These are phyloP conservation scores for Callinectes sapidus DNA, from an alignment of 2,888 invertebrate species.

Conservation along the genomic window DNA sequence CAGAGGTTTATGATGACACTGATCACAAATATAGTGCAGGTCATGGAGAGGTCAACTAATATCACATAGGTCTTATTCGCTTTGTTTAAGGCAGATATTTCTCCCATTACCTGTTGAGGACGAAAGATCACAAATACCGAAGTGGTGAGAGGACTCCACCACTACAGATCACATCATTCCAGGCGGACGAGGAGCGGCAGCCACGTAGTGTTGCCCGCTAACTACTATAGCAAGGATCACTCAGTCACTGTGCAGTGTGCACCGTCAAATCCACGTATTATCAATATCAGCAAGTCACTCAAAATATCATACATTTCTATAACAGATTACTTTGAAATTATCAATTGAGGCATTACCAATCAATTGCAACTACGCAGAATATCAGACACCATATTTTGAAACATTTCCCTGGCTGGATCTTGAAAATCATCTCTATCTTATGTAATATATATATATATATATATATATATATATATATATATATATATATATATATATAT, in stretches of 20 bases:
- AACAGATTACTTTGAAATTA: too few relatives aligned
- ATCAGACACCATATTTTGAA: too few relatives aligned
- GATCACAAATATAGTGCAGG: background rate
- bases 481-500: slow-evolving; percentile 2
- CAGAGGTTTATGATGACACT: background rate
- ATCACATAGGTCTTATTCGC: background rate
- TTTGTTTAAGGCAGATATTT: background rate
- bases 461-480: background rate
- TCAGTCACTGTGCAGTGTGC: too few relatives aligned
- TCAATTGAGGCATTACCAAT: too few relatives aligned
- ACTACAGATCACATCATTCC: background rate
- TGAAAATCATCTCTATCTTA: too few relatives aligned
- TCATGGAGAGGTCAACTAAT: background rate
- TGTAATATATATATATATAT: background rate
- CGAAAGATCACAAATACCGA: background rate
- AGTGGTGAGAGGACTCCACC: background rate
- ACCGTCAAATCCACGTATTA: too few relatives aligned
- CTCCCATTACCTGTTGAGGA: background rate
- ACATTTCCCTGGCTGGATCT: too few relatives aligned
- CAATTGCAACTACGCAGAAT: too few relatives aligned
- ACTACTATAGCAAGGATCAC: background rate
- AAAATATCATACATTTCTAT: too few relatives aligned
- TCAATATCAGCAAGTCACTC: too few relatives aligned
- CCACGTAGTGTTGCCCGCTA: slow-evolving; percentile 15
- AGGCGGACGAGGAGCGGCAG: background rate